Evolutionary conservation across 2,113 vertebrate species (phyloP), one percentile per base, ranked within the genome.

Genomic region (Nannobrachium achirus): DNA sequence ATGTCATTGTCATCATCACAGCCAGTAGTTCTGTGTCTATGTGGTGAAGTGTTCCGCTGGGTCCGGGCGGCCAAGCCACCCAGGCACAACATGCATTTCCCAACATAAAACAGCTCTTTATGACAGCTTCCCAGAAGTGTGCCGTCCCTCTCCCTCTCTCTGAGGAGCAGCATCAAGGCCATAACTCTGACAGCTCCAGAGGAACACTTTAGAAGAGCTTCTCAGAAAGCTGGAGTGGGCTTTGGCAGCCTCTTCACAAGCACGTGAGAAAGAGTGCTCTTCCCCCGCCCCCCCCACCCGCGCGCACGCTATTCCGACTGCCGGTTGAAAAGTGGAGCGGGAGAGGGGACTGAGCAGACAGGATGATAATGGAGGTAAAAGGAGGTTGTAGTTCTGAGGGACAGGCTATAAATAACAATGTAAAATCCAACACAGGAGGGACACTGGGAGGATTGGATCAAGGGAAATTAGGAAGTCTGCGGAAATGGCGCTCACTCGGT

Each of bases 361-460:
- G 78, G 80, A 88, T 59, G 86, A 66, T 64, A 88, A 87, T 75
- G 83, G 25, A 82, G 67, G 58, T 71, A 56, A 33, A 33, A 56
- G 75, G 75, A 73, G 79, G 80, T 33, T 33, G 25, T 33, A 2
- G 25, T 84, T 92, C 83, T 88, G 79, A 86, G 78, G 76, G 79
- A 79, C 75, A 49, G 10, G 60, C 82, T 91, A 90, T 90, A 91
- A 91, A 92, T 91, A 93, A 82, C 68, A 71, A 64, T 58, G 73
- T 56, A 42, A 69, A 82, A 57, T 72, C 40, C 58, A 82, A 64
- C 48, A 40, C 46, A 42, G 40, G 60, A 56, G 60, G 25, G 33
- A 67, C 69, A 63, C 57, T 57, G 76, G n/a, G 45, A 14, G 15
- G 57, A 67, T 52, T 64, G 83, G 81, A 86, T 89, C 82, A 88